These are phyloP conservation scores for Epinephelus awoara DNA, from an alignment of 2,797 vertebrate species.

Conservation along the genomic window DNA sequence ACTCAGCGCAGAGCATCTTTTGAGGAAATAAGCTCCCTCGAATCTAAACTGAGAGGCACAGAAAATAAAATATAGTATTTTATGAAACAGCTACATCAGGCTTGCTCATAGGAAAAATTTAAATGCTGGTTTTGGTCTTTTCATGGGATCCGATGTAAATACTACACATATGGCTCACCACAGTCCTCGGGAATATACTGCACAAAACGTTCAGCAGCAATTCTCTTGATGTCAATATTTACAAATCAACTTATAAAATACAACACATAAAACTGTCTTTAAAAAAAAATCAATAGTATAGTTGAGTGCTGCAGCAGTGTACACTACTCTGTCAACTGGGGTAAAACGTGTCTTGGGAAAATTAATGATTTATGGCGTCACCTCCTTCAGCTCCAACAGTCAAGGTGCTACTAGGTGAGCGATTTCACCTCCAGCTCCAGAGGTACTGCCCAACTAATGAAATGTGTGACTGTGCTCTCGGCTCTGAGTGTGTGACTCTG, in stretches of 20 bases:
- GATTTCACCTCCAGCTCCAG: constrained; percentile 6
- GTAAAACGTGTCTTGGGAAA: not conserved
- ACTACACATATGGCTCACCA: not conserved
- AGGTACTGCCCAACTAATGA: not conserved
- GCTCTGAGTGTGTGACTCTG: not conserved
- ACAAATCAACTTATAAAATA: not conserved
- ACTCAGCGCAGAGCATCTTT: too few relatives aligned
- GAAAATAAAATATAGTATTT: too few relatives aligned
- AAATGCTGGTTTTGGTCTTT: not conserved
- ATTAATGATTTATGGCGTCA: constrained; percentile 5
- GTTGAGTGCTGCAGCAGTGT: not conserved
- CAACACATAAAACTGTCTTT: not conserved
- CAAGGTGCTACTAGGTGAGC: not conserved
- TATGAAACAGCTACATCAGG: not conserved
- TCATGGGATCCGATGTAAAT: not conserved
- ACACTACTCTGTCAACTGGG: not conserved
- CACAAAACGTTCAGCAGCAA: not conserved
- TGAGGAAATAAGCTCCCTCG: too few relatives aligned
- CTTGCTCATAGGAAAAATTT: not conserved
- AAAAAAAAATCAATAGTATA: not conserved
- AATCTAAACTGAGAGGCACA: too few relatives aligned
- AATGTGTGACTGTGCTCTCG: not conserved
- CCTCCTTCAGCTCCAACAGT: not conserved
- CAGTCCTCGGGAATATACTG: not conserved
- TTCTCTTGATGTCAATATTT: not conserved